These are phyloP conservation scores for Peromyscus californicus DNA, from an alignment of 2,113 vertebrate species.

Conservation along the genomic window DNA sequence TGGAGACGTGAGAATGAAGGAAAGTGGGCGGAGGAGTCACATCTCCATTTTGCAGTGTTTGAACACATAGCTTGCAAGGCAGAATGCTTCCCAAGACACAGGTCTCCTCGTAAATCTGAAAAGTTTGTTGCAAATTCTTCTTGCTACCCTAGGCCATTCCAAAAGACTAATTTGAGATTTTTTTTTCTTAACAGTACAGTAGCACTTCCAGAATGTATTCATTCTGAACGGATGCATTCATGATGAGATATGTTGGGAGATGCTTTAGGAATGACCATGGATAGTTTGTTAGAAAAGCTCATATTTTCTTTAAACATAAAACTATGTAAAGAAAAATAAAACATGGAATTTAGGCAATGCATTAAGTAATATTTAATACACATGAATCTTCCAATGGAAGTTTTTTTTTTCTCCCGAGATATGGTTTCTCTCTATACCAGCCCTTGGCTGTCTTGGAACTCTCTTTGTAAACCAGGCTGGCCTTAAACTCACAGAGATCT, in stretches of 20 bases:
- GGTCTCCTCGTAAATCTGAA: slow-evolving; percentile 29
- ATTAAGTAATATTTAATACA: not conserved
- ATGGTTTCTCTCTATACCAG: not conserved
- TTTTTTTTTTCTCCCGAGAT: not conserved
- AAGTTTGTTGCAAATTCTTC: not conserved
- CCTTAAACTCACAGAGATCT: not conserved
- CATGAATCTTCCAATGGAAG: not conserved
- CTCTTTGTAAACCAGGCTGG: not conserved
- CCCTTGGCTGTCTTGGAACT: not conserved
- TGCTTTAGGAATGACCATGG: not conserved
- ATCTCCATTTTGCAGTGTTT: not conserved
- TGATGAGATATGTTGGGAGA: not conserved
- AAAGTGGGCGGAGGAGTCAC: not conserved
- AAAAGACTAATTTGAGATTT: not conserved
- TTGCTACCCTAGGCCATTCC: not conserved
- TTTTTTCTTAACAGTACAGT: not conserved
- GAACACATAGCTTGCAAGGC: not conserved
- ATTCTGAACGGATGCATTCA: not conserved
- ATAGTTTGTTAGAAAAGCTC: not conserved
- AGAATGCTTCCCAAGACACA: not conserved
- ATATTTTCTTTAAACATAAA: not conserved
- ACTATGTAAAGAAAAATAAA: slow-evolving; percentile 39
- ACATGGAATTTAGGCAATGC: not conserved
- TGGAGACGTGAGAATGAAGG: not conserved
- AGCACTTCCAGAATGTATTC: not conserved